Evolutionary conservation across 2,888 invertebrate species (phyloP).

Genomic region (Amphipoea oculea): DNA sequence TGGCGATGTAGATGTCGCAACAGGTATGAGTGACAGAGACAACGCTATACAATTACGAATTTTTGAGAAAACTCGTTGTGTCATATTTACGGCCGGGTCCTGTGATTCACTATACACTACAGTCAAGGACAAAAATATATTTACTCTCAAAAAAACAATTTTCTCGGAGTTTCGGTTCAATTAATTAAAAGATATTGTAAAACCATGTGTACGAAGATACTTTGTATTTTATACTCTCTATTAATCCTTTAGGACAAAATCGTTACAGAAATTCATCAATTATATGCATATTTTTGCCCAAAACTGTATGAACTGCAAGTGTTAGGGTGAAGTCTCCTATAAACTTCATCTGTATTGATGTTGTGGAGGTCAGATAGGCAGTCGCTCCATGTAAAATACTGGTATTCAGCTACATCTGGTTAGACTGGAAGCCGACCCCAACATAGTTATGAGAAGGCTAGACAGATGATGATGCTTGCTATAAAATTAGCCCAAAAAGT

Average conservation of each 20-base stretch:
- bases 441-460: too few species aligned
- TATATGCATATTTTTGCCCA: neutral
- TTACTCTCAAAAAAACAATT: neutral
- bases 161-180: neutral
- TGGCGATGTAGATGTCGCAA: neutral
- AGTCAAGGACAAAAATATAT: neutral
- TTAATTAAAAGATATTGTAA: neutral
- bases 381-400: neutral
- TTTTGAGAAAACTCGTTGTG: neutral
- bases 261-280: neutral
- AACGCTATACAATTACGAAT: neutral
- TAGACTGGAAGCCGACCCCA: too few species aligned
- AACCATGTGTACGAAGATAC: neutral
- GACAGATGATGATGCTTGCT: too few species aligned
- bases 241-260: neutral
- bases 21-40: neutral
- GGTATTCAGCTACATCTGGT: too few species aligned
- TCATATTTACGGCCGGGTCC: neutral
- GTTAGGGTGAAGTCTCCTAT: neutral
- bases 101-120: neutral
- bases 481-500: too few species aligned
- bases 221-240: neutral
- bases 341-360: neutral
- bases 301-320: neutral
- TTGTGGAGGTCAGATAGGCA: neutral